phyloP scores from a whole-genome alignment of 2,888 invertebrate genomes.

The Mesorhabditis spiculigera region DNA sequence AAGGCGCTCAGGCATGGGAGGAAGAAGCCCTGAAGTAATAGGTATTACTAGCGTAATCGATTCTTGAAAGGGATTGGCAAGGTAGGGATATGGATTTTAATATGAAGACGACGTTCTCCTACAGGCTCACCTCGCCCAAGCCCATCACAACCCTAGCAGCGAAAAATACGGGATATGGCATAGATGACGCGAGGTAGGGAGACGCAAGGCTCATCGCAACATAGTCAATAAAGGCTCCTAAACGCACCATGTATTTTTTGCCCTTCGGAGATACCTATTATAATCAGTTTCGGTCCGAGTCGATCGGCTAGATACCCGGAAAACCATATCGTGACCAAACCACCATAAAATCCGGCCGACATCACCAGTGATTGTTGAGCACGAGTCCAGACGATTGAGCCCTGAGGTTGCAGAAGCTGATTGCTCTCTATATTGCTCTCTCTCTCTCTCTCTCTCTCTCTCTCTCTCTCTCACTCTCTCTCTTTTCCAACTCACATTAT shows the following conservation, averaged over 20 bases:
- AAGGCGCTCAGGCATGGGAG: background rate
- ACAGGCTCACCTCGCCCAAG: background rate
- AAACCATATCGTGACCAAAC: background rate
- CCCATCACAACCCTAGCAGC: background rate
- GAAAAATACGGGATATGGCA: background rate
- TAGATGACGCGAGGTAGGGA: background rate
- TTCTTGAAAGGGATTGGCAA: background rate
- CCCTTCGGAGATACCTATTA: background rate
- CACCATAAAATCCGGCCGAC: background rate
- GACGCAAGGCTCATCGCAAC: background rate
- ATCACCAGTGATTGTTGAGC: background rate
- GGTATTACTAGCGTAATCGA: background rate
- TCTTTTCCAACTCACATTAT: background rate
- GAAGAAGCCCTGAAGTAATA: background rate
- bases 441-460: conserved; percentile 11
- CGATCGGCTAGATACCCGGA: background rate
- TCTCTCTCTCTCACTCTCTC: conserved; percentile 8
- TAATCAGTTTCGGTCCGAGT: background rate
- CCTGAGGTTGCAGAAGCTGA: background rate
- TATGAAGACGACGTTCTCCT: no score
- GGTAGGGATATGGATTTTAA: no score
- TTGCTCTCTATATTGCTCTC: background rate
- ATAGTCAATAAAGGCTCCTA: background rate
- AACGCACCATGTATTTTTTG: background rate
- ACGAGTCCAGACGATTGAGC: background rate